Evolutionary conservation across 2,113 vertebrate species (phyloP), one percentile per base, ranked within the genome.

Genomic region (Glaucidium brasilianum): DNA sequence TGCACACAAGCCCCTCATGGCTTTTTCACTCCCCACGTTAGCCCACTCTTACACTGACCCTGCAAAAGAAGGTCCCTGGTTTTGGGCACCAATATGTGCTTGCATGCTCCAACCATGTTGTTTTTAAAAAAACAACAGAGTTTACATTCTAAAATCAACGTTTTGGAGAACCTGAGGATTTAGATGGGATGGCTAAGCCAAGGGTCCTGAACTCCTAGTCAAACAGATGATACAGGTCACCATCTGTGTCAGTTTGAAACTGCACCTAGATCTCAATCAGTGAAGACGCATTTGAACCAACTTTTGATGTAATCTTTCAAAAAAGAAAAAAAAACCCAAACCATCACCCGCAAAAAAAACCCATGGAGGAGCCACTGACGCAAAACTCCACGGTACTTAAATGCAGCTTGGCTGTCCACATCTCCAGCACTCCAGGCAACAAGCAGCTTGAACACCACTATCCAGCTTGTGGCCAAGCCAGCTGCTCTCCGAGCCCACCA

Each of bases 201-300:
- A 85, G 69, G 4, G 3, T 73, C 78, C 92, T 69, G 27, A 87
- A 62, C 21, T 85, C 72, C 59, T 13, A 72, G 29, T n/a, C 43
- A 27, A 22, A 49, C 0, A 71, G 32, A 43, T 29, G 47, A 66
- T 34, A 88, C 6, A 4, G 68, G 89, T 91, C 66, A 91, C 27
- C 11, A 34, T 52, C 27, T 75, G 9, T 85, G 52, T 81, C 74
- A 80, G 58, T 17, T 9, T 71, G 90, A 94, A 92, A 92, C 83
- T 49, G 29, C 49, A 23, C 5, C 39, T 21, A 94, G 95, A 97
- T 95, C 77, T 64, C 74, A 93, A 97, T 97, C 96, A 72, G 84
- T 2, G 32, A 50, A 41, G 63, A 90, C 12, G 9, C 77, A 84
- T 32, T 47, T 21, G 58, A 90, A 92, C 67, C 67, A 90, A 55